Base-by-base conservation (phyloP, 2,888 invertebrate genomes). In the Lepas anatifera region DNA sequence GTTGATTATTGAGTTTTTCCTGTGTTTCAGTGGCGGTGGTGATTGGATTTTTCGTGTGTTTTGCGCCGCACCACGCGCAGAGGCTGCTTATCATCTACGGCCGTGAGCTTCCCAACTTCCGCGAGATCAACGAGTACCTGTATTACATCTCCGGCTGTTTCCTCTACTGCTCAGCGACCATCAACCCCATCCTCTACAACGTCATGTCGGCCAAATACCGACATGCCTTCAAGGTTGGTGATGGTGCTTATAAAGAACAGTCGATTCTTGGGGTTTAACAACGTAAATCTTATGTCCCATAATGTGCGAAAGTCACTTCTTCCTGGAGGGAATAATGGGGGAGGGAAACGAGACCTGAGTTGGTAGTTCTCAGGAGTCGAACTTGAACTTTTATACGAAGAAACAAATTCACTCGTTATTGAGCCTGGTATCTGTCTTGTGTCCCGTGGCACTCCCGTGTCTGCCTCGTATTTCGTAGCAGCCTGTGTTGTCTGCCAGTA, bases 21-120 rank as follows among this genome's bases (percentile, higher is more conserved):
- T n/a, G 41, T 41, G 70, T 83, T 84, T 22, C 83, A 96, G 96
- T 91, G 75, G 92, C 92, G 3, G 95, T 96, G 32, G 96, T 96
- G 69, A 84, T 95, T 11, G 89, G 92, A 43, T 96, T 96, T 83
- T 95, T 95, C 83, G 83, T 94, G 18, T 95, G 95, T 81, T 96
- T 96, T 95, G 92, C 94, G 0, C 96, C 96, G 39, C 96, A 95
- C 82, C 96, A 96, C 82, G 86, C 90, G 73, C 96, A 96, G 81
- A 84, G 96, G 10, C 83, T 96, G 69, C 86, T 93, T 79, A 90
- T 88, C 78, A 85, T 91, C 75, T 89, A 92, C 79, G 89, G 70
- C 43, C 43, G 69, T 22, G 29, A 25, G 70, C 71, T 48, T 52
- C 69, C 37, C 41, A 66, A 35, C n/a, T 70, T 67, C 39, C 71